Evolutionary conservation across 1,140 invertebrate genomes (phyloP), one percentile per base, ranked within the genome.

Genomic region (Eriocheir sinensis): DNA sequence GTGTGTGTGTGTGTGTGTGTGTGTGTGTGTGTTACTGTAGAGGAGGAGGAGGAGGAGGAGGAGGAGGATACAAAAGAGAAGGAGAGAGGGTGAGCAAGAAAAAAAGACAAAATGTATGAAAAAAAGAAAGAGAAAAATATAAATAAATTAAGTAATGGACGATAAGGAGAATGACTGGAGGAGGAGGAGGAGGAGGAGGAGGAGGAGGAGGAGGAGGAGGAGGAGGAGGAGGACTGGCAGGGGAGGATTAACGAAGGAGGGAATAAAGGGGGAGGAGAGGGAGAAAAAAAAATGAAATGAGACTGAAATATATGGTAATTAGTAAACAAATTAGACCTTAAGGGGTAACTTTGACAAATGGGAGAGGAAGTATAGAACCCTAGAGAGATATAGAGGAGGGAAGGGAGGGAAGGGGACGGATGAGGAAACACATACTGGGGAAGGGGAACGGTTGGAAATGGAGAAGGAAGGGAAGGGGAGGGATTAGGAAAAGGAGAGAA

Each of bases 281-380:
- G 80, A 81, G 27, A 36, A 81, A 36, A 27, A 81, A 81, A 81
- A 81, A 36, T 4, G 4, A 8, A 81, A 36, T 30, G n/a, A 36
- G 80, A 81, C n/a, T 8, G n/a, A 81, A 81, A 81, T 30, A 81
- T 30, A 81, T 81, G 80, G 80, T 36, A 81, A 81, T n/a, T n/a
- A 81, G 80, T n/a, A 81, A 36, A 81, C 80, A 81, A 36, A 36
- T 48, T 48, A 48, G 44, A 48, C 44, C 44, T 48, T 48, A 48
- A 48, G 44, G 44, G 44, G 44, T 48, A 48, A 48, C 44, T 48
- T 48, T 48, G 44, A 48, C 44, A 48, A 48, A 48, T 48, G 34
- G 80, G 80, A 4, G 80, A 81, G 80, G 4, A 81, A 81, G n/a
- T n/a, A 81, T 4, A 81, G 80, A 81, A 27, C n/a, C n/a, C n/a